phyloP scores from a whole-genome alignment of 2,113 vertebrate genomes.

The Stegastes partitus region DNA sequence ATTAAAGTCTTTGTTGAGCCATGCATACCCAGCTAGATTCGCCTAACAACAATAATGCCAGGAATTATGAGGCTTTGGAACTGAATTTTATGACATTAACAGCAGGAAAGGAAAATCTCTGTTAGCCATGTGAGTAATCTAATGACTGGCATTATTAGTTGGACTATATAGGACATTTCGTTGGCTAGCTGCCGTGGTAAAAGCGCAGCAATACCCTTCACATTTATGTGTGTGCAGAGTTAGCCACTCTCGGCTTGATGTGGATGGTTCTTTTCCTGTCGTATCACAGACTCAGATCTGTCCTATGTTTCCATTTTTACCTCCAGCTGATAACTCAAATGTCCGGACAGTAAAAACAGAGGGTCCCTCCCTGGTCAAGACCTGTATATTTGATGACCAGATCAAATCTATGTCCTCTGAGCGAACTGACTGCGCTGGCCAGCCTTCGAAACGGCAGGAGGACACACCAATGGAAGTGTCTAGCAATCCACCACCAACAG shows the following conservation, averaged over 20 bases:
- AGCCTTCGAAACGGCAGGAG: slow-evolving; percentile 90
- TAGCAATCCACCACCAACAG: slow-evolving; percentile 86
- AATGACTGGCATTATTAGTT: neutral
- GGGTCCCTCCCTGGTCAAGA: slow-evolving; percentile 88
- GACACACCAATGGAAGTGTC: slow-evolving; percentile 97
- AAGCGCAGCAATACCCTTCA: neutral
- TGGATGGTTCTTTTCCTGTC: neutral
- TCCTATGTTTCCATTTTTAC: slow-evolving; percentile 49
- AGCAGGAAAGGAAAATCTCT: neutral
- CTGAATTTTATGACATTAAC: neutral
- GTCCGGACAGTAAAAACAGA: slow-evolving; percentile 93
- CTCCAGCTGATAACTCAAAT: slow-evolving; percentile 84
- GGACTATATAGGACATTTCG: neutral
- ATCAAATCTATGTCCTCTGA: slow-evolving; percentile 90
- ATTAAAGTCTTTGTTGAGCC: neutral
- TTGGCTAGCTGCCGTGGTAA: neutral
- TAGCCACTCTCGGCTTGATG: no score
- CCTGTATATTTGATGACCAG: slow-evolving; percentile 95
- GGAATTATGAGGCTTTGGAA: neutral
- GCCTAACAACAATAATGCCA: no score
- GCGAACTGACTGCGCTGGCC: slow-evolving; percentile 87
- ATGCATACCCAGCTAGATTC: neutral
- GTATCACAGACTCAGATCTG: neutral
- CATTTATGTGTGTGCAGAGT: neutral
- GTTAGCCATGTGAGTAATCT: neutral